Percentiles rank a stretch among this genome's conserved stretches.
These are phyloP conservation scores for Calliphora vicina DNA, from an alignment of 1,140 invertebrate genomes.

Conservation along the genomic window DNA sequence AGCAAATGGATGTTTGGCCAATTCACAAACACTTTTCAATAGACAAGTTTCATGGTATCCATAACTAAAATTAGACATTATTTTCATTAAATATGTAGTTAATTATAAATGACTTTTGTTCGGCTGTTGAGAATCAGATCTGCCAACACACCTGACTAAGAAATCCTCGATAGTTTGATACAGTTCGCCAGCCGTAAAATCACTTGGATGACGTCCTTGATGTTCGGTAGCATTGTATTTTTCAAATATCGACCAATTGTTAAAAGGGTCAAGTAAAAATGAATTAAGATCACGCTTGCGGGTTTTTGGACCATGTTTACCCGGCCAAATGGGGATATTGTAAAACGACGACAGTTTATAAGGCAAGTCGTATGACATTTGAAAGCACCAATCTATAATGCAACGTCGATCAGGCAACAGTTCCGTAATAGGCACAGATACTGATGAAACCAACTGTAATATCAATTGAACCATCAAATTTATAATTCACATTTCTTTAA, in stretches of 20 bases:
- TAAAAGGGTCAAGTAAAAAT: not conserved
- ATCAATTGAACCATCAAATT: not conserved
- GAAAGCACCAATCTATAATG: slow-evolving; percentile 57
- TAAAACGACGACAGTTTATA: slow-evolving; percentile 49
- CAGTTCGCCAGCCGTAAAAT: slow-evolving; percentile 57
- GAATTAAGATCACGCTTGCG: not conserved
- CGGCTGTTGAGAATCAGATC: not conserved
- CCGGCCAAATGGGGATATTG: slow-evolving; percentile 56
- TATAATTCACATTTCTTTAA: not conserved
- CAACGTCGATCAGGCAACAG: slow-evolving; percentile 53
- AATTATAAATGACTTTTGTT: not conserved
- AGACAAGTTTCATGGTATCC: slow-evolving; percentile 57
- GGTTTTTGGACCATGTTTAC: slow-evolving; percentile 32
- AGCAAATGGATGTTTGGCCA: slow-evolving; percentile 57
- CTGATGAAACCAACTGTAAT: slow-evolving; percentile 40
- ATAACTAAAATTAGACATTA: slow-evolving; percentile 39
- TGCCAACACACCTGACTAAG: slow-evolving; percentile 28
- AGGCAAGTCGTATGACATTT: slow-evolving; percentile 52
- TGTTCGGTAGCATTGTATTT: slow-evolving; percentile 22
- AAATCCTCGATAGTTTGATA: slow-evolving; percentile 49
- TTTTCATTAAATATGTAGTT: not conserved
- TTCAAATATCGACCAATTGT: slow-evolving; percentile 17
- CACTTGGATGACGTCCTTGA: slow-evolving; percentile 44
- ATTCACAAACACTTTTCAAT: slow-evolving; percentile 53
- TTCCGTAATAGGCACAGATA: slow-evolving; percentile 53